These are phyloP conservation scores for Sphyrna mokarran DNA, from an alignment of 2,113 vertebrate genomes.

Conservation along the genomic window DNA sequence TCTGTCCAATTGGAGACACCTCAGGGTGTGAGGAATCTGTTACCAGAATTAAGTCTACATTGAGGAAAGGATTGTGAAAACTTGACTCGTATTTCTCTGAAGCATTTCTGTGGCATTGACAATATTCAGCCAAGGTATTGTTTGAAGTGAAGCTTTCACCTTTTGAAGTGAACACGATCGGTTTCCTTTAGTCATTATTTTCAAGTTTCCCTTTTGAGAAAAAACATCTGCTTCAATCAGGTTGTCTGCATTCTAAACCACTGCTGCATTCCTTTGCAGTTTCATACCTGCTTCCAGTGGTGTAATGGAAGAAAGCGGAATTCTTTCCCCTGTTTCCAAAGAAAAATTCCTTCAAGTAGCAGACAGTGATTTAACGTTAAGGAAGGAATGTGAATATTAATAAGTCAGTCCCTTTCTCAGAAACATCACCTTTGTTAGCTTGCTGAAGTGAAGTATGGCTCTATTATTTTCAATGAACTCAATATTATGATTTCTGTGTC, in stretches of 20 bases:
- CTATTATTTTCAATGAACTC: background rate
- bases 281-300: constrained; percentile 51
- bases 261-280: constrained; percentile 60
- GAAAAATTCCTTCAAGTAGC: background rate
- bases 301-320: constrained; percentile 23
- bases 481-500: background rate
- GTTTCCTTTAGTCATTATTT: constrained; percentile 48
- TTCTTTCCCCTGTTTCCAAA: background rate
- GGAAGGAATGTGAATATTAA: constrained; percentile 47
- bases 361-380: constrained; percentile 39
- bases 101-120: constrained; percentile 41
- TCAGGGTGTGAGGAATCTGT: background rate
- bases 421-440: background rate
- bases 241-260: constrained; percentile 56
- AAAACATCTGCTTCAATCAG: constrained; percentile 62
- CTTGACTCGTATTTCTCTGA: background rate
- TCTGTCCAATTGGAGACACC: background rate
- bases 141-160: constrained; percentile 40
- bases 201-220: constrained; percentile 31
- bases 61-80: no score
- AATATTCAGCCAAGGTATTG: constrained; percentile 45
- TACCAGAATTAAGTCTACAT: background rate
- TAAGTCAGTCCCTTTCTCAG: constrained; percentile 39
- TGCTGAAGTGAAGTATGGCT: background rate
- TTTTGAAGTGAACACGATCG: constrained; percentile 52